Conservation (phyloP, 2,797 vertebrate genomes). For the Darevskia nairensis region DNA sequence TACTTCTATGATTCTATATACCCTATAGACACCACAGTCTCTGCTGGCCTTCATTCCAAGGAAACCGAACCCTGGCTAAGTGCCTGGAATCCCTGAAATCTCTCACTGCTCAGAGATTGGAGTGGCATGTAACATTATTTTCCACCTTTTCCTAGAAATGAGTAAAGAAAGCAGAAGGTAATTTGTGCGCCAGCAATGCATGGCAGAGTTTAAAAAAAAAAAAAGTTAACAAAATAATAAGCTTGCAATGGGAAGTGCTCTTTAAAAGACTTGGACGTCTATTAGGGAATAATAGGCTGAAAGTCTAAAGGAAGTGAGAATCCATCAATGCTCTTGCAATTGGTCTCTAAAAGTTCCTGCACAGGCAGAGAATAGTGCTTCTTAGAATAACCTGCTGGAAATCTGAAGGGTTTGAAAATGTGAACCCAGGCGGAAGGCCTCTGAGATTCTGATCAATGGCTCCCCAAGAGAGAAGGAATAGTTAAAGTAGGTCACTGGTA, state of each 20-base stretch:
- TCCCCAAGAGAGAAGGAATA: conserved; percentile 55
- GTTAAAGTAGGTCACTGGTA: conserved; percentile 72
- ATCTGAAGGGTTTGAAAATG: conserved; percentile 61
- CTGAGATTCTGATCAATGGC: conserved; percentile 70
- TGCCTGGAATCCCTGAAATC: too few species aligned
- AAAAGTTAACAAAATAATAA: background rate
- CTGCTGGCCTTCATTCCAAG: too few species aligned
- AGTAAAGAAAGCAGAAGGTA: conserved; percentile 11
- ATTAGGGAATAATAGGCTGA: conserved; percentile 48
- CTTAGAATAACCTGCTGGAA: conserved; percentile 64
- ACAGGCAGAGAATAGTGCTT: conserved; percentile 41
- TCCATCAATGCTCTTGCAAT: conserved; percentile 45
- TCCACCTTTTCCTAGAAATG: conserved; percentile 35
- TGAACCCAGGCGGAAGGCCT: conserved; percentile 70
- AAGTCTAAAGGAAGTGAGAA: conserved; percentile 21
- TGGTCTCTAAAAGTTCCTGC: conserved; percentile 58
- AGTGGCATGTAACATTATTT: conserved; percentile 21
- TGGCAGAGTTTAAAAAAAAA: conserved; percentile 54
- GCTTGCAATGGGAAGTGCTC: conserved; percentile 39
- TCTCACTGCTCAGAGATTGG: too few species aligned
- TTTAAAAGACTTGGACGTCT: conserved; percentile 61
- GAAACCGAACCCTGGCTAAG: too few species aligned
- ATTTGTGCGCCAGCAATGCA: conserved; percentile 51
- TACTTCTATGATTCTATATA: too few species aligned
- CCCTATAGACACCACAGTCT: too few species aligned